Base-by-base conservation (phyloP, 2,797 vertebrate genomes). In the Crenichthys baileyi region DNA sequence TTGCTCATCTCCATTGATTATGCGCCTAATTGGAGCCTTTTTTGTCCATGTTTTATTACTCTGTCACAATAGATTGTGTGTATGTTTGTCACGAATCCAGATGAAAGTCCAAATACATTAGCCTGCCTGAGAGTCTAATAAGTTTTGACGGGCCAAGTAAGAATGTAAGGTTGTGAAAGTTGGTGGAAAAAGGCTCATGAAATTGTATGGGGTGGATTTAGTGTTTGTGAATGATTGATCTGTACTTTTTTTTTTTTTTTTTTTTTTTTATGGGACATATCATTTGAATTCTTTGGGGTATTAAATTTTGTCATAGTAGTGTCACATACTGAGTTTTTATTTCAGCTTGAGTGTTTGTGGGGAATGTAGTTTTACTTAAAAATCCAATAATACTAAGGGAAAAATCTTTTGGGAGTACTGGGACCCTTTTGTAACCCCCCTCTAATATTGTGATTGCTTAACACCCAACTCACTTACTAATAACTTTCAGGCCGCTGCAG, bases 31-130 rank as follows among this genome's bases (percentile, higher is more conserved):
- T 93, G 91, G 81, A 73, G 77, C 56, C 31, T 88, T 91, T 90
- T 91, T 85, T 83, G 50, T 70, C 20, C 46, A 53, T 89, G 87
- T 93, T 94, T 93, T 93, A 95, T 95, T 93, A 94, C 92, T 90
- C 89, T 93, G 94, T 94, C 93, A 94, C 90, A 93, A 92, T 91
- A 85, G 85, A 95, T 95, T 92, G 90, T 79, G 78, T 78, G 85
- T 80, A 77, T 86, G 87, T 93, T 93, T 90, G 80, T 94, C 91
- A 94, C 76, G 76, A 85, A 93, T 87, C 77, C 86, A 86, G 83
- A 44, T 70, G 80, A 87, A 86, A 78, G 82, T 94, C 92, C 77
- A 76, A 80, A 92, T 82, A 63, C 83, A 92, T 94, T 91, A 92
- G 67, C 85, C 85, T 84, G 79, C 73, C 68, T 79, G 70, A 87